Percentiles rank a stretch among this genome's conserved stretches.
These are phyloP conservation scores for Heliconius himera DNA, from an alignment of 1,140 invertebrate genomes.

Conservation along the genomic window DNA sequence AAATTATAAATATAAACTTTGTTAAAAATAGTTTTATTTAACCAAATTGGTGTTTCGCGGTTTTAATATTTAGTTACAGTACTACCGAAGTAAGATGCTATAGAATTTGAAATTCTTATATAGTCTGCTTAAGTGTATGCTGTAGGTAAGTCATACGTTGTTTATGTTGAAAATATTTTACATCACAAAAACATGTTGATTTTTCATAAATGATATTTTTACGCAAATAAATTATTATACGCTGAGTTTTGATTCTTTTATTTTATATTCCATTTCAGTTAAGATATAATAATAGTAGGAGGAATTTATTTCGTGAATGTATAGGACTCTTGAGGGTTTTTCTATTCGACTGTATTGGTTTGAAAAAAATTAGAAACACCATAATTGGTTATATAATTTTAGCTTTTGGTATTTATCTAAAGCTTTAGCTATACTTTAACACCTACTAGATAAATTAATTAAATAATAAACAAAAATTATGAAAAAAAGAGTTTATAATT, in stretches of 20 bases:
- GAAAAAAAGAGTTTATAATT: no score
- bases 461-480: no score
- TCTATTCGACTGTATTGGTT: no score
- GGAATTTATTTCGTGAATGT: no score
- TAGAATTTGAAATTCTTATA: not conserved
- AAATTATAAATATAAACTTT: not conserved
- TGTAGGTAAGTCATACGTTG: not conserved
- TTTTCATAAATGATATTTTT: constrained; percentile 41
- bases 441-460: no score
- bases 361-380: no score
- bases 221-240: constrained; percentile 45
- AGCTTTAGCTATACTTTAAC: no score
- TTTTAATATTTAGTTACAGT: not conserved
- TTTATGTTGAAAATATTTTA: constrained; percentile 22
- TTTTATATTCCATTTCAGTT: not conserved
- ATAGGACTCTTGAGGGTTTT: no score
- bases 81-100: not conserved
- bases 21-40: not conserved
- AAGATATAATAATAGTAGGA: no score
- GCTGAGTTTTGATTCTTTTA: not conserved
- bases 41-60: no score
- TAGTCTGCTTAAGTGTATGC: not conserved
- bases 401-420: no score
- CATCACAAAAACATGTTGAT: constrained; percentile 41
- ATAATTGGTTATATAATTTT: no score